Evolutionary conservation across 92 coral and sea anemone species (phyloP), one percentile per base, ranked within the genome.

Genomic region (Phenganax subtilis): DNA sequence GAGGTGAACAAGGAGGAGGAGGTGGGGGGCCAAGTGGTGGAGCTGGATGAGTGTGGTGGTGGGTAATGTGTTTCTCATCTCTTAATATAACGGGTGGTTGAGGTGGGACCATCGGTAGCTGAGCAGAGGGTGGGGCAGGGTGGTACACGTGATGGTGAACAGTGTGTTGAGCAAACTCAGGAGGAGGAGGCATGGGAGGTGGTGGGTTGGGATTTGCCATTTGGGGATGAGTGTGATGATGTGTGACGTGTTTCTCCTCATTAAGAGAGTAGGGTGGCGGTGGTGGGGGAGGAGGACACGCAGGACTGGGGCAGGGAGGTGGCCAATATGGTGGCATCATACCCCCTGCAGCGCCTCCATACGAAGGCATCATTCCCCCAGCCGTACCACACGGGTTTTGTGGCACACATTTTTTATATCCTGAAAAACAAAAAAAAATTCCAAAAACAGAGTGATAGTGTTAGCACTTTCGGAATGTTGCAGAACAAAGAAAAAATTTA

Each of bases 271-370:
- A 79, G 1, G 83, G 83, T 15, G 83, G 83, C 9, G 83, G 74
- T 10, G 83, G 83, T 47, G 83, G 83, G 11, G 83, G 83, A 30
- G 74, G 61, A 12, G 83, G 60, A 25, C 83, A 79, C 52, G 83
- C 74, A 30, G 83, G 83, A 20, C 72, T 79, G 56, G 83, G 83
- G 55, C 83, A 79, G 31, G 83, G 83, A 8, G 83, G 83, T 62
- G 83, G 83, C 83, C 83, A 79, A 27, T 79, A 79, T 63, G 83
- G 73, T 37, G 83, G 83, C 83, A 79, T 79, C 73, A 68, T 68
- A 9, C 73, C 73, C 31, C 73, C 73, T 1, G 73, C 73, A 68
- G 73, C 73, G 47, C 73, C 73, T 37, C 73, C 73, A 11, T 68
- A 68, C 2, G 73, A 68, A 30, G 73, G 73, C 73, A 68, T 68